phyloP scores from a whole-genome alignment of 2,113 vertebrate genomes.

The Hemicordylus capensis region DNA sequence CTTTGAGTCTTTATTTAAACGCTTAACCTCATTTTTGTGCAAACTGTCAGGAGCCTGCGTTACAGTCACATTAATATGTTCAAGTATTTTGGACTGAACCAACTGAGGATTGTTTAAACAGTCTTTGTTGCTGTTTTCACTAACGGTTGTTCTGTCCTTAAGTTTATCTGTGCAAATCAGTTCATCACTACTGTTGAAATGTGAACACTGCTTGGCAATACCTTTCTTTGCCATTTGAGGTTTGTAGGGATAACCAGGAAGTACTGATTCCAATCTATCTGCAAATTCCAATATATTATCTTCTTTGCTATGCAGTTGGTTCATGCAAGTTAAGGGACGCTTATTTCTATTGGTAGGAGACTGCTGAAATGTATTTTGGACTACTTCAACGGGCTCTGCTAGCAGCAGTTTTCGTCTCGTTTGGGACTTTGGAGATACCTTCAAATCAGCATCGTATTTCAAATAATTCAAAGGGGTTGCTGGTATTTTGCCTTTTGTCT shows the following conservation, averaged over 20 bases:
- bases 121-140: constrained; percentile 60
- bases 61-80: constrained; percentile 77
- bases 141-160: constrained; percentile 67
- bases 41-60: constrained; percentile 75
- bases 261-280: constrained; percentile 60
- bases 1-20: constrained; percentile 70
- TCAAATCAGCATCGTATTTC: constrained; percentile 71
- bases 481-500: constrained; percentile 71
- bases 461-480: constrained; percentile 79
- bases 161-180: constrained; percentile 81
- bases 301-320: constrained; percentile 71
- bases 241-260: constrained; percentile 71
- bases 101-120: constrained; percentile 71
- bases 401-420: constrained; percentile 84
- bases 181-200: constrained; percentile 64
- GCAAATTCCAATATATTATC: constrained; percentile 60
- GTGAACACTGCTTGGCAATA: constrained; percentile 63
- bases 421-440: constrained; percentile 81
- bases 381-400: constrained; percentile 77
- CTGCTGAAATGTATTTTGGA: constrained; percentile 83
- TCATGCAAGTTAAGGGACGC: constrained; percentile 64
- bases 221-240: constrained; percentile 73
- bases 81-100: constrained; percentile 80
- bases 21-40: constrained; percentile 75
- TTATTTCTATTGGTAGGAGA: constrained; percentile 63